Base-by-base conservation (phyloP, 53 echinoderm and acorn worm genomes). In the Luidia sarsii region DNA sequence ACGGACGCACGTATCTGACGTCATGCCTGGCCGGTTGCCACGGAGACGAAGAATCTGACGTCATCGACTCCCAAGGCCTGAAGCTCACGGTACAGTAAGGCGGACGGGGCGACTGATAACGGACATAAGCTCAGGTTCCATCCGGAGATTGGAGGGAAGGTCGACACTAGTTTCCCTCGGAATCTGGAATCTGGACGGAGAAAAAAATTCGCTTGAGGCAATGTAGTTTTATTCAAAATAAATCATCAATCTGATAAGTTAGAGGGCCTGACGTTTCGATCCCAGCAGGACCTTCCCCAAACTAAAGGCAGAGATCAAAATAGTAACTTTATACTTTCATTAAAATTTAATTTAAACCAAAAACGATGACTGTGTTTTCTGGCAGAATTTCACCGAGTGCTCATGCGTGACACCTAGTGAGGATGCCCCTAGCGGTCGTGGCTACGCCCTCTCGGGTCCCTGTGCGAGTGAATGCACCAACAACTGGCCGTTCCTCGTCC, bases 11-110 rank as follows among this genome's bases (percentile, higher is more conserved):
- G 0, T 93, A 93, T 80, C 79, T 87, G 20, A 87, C 93, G 14
- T 89, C 93, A 1, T 93, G 93, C 49, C 65, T 89, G 27, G 93
- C 93, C 11, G 93, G 93, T 3, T 93, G 93, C 51, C 52, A 31
- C 24, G 33, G 7, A 21, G 37, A 80, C 34, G 52, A 66, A 25
- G 8, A 51, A n/a, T 80, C 37, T 7, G 53, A 80, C 36, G 38
- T 14, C 14, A 39, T 80, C 29, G 65, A 80, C 66, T 65, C 53
- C 14, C 77, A 77, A 35, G 66, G 65, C 6, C 31, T 80, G 51
- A 65, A 80, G 39, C 66, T 80, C 66, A 80, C 66, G 81, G 82
- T 82, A 82, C n/a, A n/a, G n/a, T n/a, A n/a, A n/a, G n/a, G n/a
- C n/a, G n/a, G n/a, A n/a, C n/a, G n/a, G n/a, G n/a, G n/a, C 4